Conservation (phyloP, 2,888 invertebrate species). For the Kryphioiulus occultus region DNA sequence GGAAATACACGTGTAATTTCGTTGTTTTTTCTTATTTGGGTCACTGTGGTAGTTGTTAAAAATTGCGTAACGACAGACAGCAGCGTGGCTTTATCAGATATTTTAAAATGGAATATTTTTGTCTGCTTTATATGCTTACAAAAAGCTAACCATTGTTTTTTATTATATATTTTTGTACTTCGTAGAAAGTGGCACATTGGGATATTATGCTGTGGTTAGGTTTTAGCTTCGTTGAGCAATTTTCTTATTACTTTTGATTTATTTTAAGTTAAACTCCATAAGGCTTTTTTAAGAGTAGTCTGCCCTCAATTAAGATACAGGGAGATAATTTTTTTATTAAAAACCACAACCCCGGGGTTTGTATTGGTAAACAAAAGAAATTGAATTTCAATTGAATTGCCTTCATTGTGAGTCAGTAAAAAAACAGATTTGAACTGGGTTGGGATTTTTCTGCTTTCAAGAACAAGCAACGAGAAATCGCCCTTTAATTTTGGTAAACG, state of each 20-base stretch:
- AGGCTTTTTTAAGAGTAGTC: not conserved
- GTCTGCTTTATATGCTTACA: not conserved
- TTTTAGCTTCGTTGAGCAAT: not conserved
- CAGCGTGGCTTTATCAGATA: conserved; percentile 1
- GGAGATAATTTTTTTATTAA: conserved; percentile 14
- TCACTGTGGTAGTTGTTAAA: conserved; percentile 17
- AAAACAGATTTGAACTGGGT: not conserved
- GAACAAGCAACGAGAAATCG: not conserved
- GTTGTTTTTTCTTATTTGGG: not conserved
- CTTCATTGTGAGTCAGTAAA: not conserved
- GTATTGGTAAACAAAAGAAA: conserved; percentile 21
- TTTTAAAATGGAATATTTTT: not conserved
- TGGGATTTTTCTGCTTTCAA: not conserved
- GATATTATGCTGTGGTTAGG: not conserved
- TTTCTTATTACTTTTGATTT: conserved; percentile 22
- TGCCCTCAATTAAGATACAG: not conserved
- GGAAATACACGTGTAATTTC: not conserved
- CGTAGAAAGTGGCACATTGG: not conserved
- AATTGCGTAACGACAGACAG: conserved; percentile 13
- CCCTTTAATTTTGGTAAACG: not conserved
- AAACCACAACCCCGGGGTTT: not conserved
- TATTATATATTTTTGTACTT: not conserved
- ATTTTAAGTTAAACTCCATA: not conserved
- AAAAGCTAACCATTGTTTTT: conserved; percentile 9
- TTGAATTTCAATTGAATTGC: not conserved